phyloP scores from a whole-genome alignment of 2,888 invertebrate species.

The Macaria notata region DNA sequence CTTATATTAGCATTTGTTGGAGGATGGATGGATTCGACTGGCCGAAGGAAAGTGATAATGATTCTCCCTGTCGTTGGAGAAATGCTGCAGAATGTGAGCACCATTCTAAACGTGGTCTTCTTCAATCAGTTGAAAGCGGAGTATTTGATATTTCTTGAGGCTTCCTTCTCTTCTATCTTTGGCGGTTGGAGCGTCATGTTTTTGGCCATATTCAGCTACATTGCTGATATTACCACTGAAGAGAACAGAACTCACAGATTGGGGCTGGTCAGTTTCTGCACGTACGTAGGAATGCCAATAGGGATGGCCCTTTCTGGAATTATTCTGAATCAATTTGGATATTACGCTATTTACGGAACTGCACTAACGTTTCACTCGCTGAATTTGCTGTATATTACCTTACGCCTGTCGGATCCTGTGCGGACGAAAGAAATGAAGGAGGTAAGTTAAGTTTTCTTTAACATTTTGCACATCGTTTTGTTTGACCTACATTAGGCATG shows the following conservation, averaged over 20 bases:
- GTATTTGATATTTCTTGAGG: conserved; percentile 53
- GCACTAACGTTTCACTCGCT: conserved; percentile 32
- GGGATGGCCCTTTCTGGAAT: conserved; percentile 42
- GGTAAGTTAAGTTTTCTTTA: conserved; percentile 27
- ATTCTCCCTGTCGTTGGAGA: conserved; percentile 88
- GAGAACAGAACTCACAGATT: conserved; percentile 42
- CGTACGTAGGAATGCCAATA: conserved; percentile 41
- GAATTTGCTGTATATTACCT: conserved; percentile 36
- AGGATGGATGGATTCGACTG: conserved; percentile 84
- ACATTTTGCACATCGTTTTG: too few species aligned
- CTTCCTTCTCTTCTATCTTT: conserved; percentile 35
- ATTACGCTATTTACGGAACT: conserved; percentile 39
- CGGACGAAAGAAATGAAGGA: conserved; percentile 37
- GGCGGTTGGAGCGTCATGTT: conserved; percentile 40
- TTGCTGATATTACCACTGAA: conserved; percentile 39
- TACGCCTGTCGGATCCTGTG: conserved; percentile 35
- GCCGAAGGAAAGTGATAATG: conserved; percentile 86
- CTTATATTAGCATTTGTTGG: conserved; percentile 88
- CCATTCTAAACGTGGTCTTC: conserved; percentile 86
- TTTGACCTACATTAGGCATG: too few species aligned
- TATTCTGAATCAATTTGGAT: conserved; percentile 38
- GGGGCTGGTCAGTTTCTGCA: conserved; percentile 42
- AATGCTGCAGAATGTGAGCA: conserved; percentile 85
- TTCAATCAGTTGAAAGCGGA: conserved; percentile 88
- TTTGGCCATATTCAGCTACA: conserved; percentile 40